Percentiles rank a stretch among this genome's conserved stretches.
phyloP scores from a whole-genome alignment of 1,140 invertebrate species.

The Thaumetopoea pityocampa region DNA sequence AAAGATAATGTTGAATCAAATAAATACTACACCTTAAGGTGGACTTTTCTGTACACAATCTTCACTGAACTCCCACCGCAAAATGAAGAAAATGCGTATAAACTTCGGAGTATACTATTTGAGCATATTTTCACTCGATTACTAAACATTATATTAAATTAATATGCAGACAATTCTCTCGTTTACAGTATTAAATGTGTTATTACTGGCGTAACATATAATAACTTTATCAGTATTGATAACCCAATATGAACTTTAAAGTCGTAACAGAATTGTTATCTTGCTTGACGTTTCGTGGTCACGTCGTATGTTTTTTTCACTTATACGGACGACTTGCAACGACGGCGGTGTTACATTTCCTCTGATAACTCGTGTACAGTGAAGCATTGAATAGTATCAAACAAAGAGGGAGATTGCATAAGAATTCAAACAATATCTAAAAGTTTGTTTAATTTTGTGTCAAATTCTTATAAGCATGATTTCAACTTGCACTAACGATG shows the following conservation, averaged over 20 bases:
- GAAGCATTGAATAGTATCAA: too few relatives aligned
- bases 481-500: too few relatives aligned
- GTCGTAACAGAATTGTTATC: too few relatives aligned
- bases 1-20: conserved; percentile 1
- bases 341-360: too few relatives aligned
- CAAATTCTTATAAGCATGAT: too few relatives aligned
- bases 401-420: too few relatives aligned
- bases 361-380: too few relatives aligned
- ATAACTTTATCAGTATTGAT: conserved; percentile 52
- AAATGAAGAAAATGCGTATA: conserved; percentile 23
- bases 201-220: conserved; percentile 25
- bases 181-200: conserved; percentile 23
- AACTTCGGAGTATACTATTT: conserved; percentile 27
- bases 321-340: too few relatives aligned
- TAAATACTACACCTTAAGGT: conserved; percentile 39
- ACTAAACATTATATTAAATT: conserved; percentile 34
- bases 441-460: too few relatives aligned
- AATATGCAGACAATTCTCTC: conserved; percentile 9
- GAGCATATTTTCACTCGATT: conserved; percentile 34
- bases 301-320: too few relatives aligned
- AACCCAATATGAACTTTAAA: conserved; percentile 69
- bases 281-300: conserved; percentile 33
- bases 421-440: too few relatives aligned
- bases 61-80: conserved; percentile 14
- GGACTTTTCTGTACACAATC: conserved; percentile 30